phyloP scores from a whole-genome alignment of 1,140 invertebrate genomes.

The Leptoteleia sp. region DNA sequence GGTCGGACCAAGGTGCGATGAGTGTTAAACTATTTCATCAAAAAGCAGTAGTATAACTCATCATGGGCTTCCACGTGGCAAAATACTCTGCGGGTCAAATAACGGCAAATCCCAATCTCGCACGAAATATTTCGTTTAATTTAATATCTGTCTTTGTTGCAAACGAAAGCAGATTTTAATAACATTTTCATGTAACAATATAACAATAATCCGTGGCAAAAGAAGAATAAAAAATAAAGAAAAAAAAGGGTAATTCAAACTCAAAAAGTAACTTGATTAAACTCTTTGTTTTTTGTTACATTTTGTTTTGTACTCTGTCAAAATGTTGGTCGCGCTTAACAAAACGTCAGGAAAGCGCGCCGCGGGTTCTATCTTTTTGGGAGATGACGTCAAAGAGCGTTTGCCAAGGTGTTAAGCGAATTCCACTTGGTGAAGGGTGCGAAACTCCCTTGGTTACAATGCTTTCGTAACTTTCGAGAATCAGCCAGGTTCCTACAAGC shows the following conservation, averaged over 20 bases:
- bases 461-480: slow-evolving; percentile 61
- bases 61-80: slow-evolving; percentile 9
- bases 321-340: slow-evolving; percentile 23
- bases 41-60: slow-evolving; percentile 22
- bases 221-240: not conserved
- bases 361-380: slow-evolving; percentile 14
- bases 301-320: not conserved
- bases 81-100: slow-evolving; percentile 4
- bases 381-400: slow-evolving; percentile 47
- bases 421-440: slow-evolving; percentile 42
- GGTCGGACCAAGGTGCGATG: slow-evolving; percentile 10
- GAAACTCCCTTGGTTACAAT: slow-evolving; percentile 43
- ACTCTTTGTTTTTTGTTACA: too few relatives aligned
- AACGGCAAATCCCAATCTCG: not conserved
- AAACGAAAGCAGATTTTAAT: too few relatives aligned
- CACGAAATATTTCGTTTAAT: not conserved
- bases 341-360: slow-evolving; percentile 23
- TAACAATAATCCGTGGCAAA: too few relatives aligned
- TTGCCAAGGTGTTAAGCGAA: slow-evolving; percentile 57
- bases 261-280: not conserved
- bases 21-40: slow-evolving; percentile 36
- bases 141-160: not conserved
- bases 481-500: slow-evolving; percentile 52
- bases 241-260: not conserved
- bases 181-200: too few relatives aligned